Percentiles rank a stretch among this genome's conserved stretches.
Conservation (phyloP, 1,140 invertebrate genomes). For the Platorchestia sp. region DNA sequence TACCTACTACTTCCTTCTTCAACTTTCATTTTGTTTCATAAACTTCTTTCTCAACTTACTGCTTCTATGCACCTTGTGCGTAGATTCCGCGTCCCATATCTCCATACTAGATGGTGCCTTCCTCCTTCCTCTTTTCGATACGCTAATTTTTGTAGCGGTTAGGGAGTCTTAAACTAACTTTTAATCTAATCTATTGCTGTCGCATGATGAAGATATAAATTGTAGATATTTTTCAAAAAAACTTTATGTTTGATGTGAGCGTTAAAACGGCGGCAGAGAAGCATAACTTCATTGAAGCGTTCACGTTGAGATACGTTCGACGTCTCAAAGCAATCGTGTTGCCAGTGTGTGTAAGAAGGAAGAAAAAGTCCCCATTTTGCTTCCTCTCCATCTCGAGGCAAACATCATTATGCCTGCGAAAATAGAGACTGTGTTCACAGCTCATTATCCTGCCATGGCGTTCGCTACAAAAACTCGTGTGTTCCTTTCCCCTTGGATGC, state of each 20-base stretch:
- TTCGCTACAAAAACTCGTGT: slow-evolving; percentile 5
- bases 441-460: slow-evolving; percentile 46
- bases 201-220: neutral
- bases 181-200: too few relatives aligned
- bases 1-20: too few relatives aligned
- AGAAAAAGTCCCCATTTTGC: neutral
- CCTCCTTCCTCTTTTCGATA: too few relatives aligned
- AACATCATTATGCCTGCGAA: slow-evolving; percentile 54
- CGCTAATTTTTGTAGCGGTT: too few relatives aligned
- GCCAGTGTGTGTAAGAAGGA: neutral
- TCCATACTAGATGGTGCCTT: too few relatives aligned
- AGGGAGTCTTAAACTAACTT: too few relatives aligned
- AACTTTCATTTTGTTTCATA: too few relatives aligned
- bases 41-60: too few relatives aligned
- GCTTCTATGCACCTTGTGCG: too few relatives aligned
- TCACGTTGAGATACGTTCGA: neutral
- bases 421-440: slow-evolving; percentile 54
- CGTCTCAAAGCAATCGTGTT: neutral
- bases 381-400: slow-evolving; percentile 7
- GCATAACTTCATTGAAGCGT: neutral
- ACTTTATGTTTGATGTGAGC: neutral
- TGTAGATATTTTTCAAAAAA: neutral
- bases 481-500: slow-evolving; percentile 11
- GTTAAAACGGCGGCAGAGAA: neutral
- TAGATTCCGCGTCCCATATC: too few relatives aligned